Base-by-base conservation (phyloP, 2,797 vertebrate genomes). In the Epinephelus malabaricus region DNA sequence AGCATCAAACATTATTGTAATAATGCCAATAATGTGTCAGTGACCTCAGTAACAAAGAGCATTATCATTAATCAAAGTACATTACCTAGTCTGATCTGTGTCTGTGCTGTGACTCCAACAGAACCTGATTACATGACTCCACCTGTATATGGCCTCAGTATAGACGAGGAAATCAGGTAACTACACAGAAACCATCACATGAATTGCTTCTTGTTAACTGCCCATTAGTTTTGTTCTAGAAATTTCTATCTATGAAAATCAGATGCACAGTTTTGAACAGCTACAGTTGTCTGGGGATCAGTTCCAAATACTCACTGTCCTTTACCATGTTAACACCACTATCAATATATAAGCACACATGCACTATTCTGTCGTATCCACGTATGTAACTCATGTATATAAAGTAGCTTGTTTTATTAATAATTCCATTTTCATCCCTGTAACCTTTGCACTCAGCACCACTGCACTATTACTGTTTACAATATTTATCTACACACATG, bases 131-230 rank as follows among this genome's bases (percentile, higher is more conserved):
- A 1, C 25, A 53, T 88, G 69, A 5, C 67, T 61, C 85, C 75
- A 1, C 78, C 85, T 0, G 8, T 90, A 49, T 86, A 81, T 43
- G 88, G 89, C 15, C 74, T 88, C 73, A 85, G 56, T 14, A 23
- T 86, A 27, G 85, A 91, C 10, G 90, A 94, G 5, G 85, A 93
- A 79, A 76, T 82, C 47, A 92, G 92, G 94, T 95, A 92, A 90
- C 17, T 17, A n/a, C 2, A 5, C 38, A 11, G 1, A 21, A 53
- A 38, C 55, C 53, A 15, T 43, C 30, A 40, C 2, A 8, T 18
- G 4, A 61, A 25, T n/a, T 27, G 14, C 3, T 51, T 40, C 5
- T 6, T 69, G 1, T 15, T 9, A 40, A 40, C 38, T 40, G 38
- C 8, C 38, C 38, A 11, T 40, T 40, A 40, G 8, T 9, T 8